Evolutionary conservation across 2,888 invertebrate genomes (phyloP).

Genomic region (Cyaniris semiargus): DNA sequence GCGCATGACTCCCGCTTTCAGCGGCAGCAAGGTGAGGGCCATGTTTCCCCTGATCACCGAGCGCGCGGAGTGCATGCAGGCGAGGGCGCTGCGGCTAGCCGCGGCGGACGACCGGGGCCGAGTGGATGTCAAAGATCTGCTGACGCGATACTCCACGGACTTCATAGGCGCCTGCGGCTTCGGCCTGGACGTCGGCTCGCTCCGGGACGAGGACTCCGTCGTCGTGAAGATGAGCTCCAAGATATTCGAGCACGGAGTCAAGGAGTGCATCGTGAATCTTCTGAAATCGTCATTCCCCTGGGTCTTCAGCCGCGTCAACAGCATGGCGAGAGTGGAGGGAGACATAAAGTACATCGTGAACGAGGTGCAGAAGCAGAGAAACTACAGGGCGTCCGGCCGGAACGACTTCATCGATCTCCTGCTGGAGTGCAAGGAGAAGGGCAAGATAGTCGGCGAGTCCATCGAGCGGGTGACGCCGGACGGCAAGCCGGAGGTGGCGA

Average conservation of each 20-base stretch:
- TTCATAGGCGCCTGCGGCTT: constrained; percentile 64
- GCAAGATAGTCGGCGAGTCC: constrained; percentile 45
- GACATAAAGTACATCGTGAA: constrained; percentile 51
- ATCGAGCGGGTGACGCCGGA: constrained; percentile 42
- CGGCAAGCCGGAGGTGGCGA: constrained; percentile 38
- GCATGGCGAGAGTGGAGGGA: constrained; percentile 52
- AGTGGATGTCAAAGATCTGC: constrained; percentile 58
- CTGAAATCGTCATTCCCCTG: constrained; percentile 55
- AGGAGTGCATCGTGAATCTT: constrained; percentile 44
- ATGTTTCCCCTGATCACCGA: constrained; percentile 64
- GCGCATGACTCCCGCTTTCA: constrained; percentile 60
- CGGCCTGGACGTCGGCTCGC: constrained; percentile 58
- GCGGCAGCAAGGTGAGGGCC: constrained; percentile 57
- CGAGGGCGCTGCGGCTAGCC: constrained; percentile 44
- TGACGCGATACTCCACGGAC: constrained; percentile 64
- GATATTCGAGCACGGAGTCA: constrained; percentile 49
- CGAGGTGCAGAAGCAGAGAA: constrained; percentile 53
- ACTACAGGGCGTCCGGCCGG: constrained; percentile 54
- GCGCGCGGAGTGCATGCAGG: constrained; percentile 55
- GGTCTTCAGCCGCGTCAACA: constrained; percentile 49
- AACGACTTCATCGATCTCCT: constrained; percentile 48
- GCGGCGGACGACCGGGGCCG: constrained; percentile 41
- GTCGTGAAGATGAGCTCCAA: constrained; percentile 55
- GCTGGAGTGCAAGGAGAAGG: constrained; percentile 44
- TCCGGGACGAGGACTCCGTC: constrained; percentile 55